Base-by-base conservation (phyloP, 2,113 vertebrate genomes). In the Ceuthmochares aereus region DNA sequence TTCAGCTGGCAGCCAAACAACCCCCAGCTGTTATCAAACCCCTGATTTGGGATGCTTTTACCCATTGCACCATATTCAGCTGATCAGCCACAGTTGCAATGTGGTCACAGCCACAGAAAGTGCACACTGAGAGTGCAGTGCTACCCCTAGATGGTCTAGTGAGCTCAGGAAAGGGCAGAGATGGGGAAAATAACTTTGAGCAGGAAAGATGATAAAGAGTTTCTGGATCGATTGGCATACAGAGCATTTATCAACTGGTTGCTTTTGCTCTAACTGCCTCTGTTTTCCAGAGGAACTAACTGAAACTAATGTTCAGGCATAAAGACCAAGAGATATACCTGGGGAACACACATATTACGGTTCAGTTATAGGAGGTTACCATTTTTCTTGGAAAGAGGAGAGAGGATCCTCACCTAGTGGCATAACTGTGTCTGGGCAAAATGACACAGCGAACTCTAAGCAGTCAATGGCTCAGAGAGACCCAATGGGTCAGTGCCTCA, bases 1-100 rank as follows among this genome's bases (percentile, higher is more conserved):
- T 79, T 90, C 67, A 93, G 42, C 67, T 85, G 84, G 78, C 75
- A 93, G 84, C 43, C 70, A 85, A 66, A 52, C 14, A 84, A 42
- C 67, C 54, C 78, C 62, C 94, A 91, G 89, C 62, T 91, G 63
- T 14, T 76, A 73, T 10, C 75, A 62, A 43, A 60, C 45, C 66
- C 54, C 68, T 58, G 74, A 80, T 66, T 1, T 63, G 42, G 75
- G 82, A 62, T 66, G 70, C 37, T 58, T 55, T 67, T 6, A 7
- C 19, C 37, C 21, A 1, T 47, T 26, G 23, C 14, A 34, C 22
- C 0, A 0, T 6, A 4, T 30, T 47, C 75, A 85, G 84, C 75
- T 58, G 47, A 69, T 29, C 70, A 82, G 63, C 27, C 78, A 59
- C 70, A 6, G 0, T 55, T 73, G 74, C 15, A n/a, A 36, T 12